Evolutionary conservation across 2,113 vertebrate species (phyloP), one percentile per base, ranked within the genome.

Genomic region (Syngnathus scovelli): DNA sequence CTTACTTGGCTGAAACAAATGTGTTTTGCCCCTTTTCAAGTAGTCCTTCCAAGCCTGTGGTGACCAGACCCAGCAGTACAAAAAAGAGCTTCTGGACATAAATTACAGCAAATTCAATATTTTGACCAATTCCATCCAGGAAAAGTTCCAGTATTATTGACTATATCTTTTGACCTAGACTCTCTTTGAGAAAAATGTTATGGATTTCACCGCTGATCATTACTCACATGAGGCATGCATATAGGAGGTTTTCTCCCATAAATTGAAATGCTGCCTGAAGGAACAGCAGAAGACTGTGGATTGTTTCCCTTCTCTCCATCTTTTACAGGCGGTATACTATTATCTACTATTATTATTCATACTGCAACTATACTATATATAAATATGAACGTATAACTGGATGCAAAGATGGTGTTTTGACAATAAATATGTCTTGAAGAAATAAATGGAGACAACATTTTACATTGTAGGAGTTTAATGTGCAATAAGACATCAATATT

Each of bases 171-270:
- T 77, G 77, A 84, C 86, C 78, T 69, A 46, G 70, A 43, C 43
- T 83, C 83, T 83, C 82, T 75, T 85, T 83, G 72, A 74, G 61
- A 41, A 70, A 77, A 84, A 66, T 49, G 70, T 63, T 72, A 79
- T 82, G 72, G 64, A 78, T 86, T 83, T 75, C 67, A 76, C 69
- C 16, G 82, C 78, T 81, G 81, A 85, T 86, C 74, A 75, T 75
- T 70, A 71, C 63, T 81, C 75, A 78, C 83, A 77, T 63, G 71
- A 86, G 71, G 76, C 68, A 68, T 78, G 66, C 71, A 77, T 64
- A 77, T 64, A 64, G 49, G 72, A 80, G 74, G 39, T 36, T 76
- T 63, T 77, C 70, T 83, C 68, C 68, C 81, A 83, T 73, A 74
- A 78, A 85, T 85, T 82, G 67, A 67, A 71, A 66, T 19, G 5